Base-by-base conservation (phyloP, 2,888 invertebrate genomes). In the Arctia plantaginis region DNA sequence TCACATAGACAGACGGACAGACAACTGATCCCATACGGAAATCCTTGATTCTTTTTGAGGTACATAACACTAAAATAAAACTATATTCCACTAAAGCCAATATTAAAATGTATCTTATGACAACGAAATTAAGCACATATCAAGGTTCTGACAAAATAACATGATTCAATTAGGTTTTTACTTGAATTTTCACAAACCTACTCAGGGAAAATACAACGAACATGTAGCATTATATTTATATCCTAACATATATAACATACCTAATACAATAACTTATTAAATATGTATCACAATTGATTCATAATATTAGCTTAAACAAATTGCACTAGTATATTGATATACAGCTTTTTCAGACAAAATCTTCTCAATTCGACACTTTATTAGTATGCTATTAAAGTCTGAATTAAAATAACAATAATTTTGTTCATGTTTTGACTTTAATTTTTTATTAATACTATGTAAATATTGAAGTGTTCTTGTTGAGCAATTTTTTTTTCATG, bases 231-330 rank as follows among this genome's bases (percentile, higher is more conserved):
- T 59, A 51, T 47, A 23, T n/a, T n/a, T 23, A 23, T 51, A 41
- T 69, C 41, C 27, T 27, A 30, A 35, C 62, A 41, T 18, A 59
- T 18, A 70, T 62, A 62, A 62, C 44, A 10, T 76, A 78, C 30
- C 30, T 62, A 62, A 30, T 62, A 62, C 18, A 55, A 18, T 80
- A 77, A 73, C 89, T 89, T 90, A 90, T 84, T 78, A 85, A 85
- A 88, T 92, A 94, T 86, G 88, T 94, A 95, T 94, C 94, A 94
- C 94, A 95, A 92, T 94, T 85, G 90, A 93, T 93, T 94, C 90
- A 91, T 92, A 91, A 91, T 90, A 76, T 83, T 85, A 84, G 73
- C 84, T 83, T 85, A 85, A 76, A 82, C 82, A 83, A 85, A 85
- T 85, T 85, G 82, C 85, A 84, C 85, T 85, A 85, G 71, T 85